phyloP scores from a whole-genome alignment of 2,113 vertebrate genomes.

The Myxocyprinus asiaticus region DNA sequence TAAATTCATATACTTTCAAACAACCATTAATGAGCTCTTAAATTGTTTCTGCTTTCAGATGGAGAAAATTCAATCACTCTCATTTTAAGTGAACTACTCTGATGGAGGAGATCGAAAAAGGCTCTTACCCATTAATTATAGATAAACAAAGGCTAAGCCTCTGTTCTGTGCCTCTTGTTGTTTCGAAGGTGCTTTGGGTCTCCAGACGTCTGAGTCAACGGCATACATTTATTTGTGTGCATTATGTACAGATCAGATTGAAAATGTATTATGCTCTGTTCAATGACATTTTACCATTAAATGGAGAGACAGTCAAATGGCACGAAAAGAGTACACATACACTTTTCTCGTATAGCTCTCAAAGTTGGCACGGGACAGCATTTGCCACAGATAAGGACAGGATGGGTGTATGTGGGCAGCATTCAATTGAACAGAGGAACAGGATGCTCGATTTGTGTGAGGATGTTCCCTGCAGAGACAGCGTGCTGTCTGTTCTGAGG shows the following conservation, averaged over 20 bases:
- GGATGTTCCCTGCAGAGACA: conserved; percentile 34
- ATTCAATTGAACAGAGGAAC: conserved; percentile 9
- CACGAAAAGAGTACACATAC: not conserved
- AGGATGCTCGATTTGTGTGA: conserved; percentile 14
- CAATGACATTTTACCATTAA: not conserved
- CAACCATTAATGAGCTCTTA: conserved; percentile 40
- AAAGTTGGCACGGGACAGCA: not conserved
- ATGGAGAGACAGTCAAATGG: not conserved
- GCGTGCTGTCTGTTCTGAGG: not conserved
- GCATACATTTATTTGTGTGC: not conserved
- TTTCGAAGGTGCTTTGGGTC: not conserved
- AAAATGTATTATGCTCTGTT: not conserved
- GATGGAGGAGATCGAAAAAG: not conserved
- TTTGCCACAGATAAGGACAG: conserved; percentile 2
- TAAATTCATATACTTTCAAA: conserved; percentile 42
- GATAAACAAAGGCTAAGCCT: conserved; percentile 26
- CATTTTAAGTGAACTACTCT: not conserved
- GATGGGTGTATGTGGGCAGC: conserved; percentile 32
- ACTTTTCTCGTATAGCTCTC: not conserved
- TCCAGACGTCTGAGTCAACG: conserved; percentile 6
- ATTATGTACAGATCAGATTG: not conserved
- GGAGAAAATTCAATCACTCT: conserved; percentile 39
- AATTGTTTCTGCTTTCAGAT: conserved; percentile 40
- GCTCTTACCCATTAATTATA: conserved; percentile 36
- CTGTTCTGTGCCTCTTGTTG: not conserved